These are phyloP conservation scores for Halisarca cf. caerulea DNA, from an alignment of 37 sponge, comb jelly and placozoan genomes.

Conservation along the genomic window DNA sequence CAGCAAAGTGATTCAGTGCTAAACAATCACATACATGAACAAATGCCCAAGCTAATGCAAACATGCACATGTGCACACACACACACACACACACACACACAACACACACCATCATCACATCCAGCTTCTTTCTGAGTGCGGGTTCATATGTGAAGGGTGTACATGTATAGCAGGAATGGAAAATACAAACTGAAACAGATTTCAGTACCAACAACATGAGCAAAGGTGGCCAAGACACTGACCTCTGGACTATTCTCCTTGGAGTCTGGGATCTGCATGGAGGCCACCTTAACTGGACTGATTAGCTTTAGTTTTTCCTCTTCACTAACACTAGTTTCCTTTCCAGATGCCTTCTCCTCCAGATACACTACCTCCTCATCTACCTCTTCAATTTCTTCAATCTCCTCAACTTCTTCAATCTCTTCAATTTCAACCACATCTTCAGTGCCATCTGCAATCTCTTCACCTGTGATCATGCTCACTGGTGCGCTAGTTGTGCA, in stretches of 20 bases:
- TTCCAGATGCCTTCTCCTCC: background rate
- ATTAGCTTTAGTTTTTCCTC: slow-evolving; percentile 34
- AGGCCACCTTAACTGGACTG: slow-evolving; percentile 39
- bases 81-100: no score
- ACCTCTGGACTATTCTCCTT: background rate
- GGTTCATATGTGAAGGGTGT: no score
- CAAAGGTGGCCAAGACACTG: background rate
- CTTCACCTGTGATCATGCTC: background rate
- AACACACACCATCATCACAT: no score
- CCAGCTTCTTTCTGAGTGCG: no score
- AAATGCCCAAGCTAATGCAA: no score
- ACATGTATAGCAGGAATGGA: no score
- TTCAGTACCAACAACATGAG: no score
- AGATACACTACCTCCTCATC: slow-evolving; percentile 30
- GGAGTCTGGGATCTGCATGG: background rate
- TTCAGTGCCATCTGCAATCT: background rate
- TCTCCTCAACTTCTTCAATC: background rate
- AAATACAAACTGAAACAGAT: no score
- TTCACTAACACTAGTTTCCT: background rate
- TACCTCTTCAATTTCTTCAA: background rate
- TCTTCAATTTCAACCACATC: background rate
- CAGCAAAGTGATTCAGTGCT: no score
- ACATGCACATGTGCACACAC: no score
- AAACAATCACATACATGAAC: no score
- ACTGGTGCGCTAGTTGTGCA: background rate